Evolutionary conservation across 2,888 invertebrate genomes (phyloP).

Genomic region (Ormyrus rosae): DNA sequence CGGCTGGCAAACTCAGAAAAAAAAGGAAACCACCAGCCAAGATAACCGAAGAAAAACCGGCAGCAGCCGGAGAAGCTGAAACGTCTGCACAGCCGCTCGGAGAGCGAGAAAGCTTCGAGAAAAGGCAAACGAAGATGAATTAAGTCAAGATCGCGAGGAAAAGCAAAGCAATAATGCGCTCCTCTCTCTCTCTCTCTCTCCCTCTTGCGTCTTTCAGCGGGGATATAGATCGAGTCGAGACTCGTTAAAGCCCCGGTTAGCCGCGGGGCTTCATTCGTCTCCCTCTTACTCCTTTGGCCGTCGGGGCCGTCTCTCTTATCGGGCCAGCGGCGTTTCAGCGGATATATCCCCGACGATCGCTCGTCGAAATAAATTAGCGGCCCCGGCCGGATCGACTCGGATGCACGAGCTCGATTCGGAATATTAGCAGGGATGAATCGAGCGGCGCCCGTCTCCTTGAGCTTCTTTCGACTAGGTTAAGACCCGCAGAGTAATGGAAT

Average conservation of each 20-base stretch:
- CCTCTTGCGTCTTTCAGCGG: neutral
- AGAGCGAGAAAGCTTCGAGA: neutral
- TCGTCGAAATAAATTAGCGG: slow-evolving; percentile 41
- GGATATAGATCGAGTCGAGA: slow-evolving; percentile 3
- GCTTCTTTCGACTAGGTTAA: neutral
- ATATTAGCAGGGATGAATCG: slow-evolving; percentile 35
- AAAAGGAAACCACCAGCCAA: neutral
- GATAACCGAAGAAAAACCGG: neutral
- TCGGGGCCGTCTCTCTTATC: slow-evolving; percentile 27
- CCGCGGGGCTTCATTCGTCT: slow-evolving; percentile 18
- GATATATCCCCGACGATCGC: neutral
- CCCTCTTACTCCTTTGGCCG: neutral
- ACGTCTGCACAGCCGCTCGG: neutral
- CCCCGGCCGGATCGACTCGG: slow-evolving; percentile 1
- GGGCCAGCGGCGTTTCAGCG: neutral
- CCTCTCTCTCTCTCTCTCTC: neutral
- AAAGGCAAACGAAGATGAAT: slow-evolving; percentile 47
- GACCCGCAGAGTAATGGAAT: neutral
- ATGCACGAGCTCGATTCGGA: slow-evolving; percentile 5
- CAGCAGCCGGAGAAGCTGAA: neutral
- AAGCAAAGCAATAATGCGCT: slow-evolving; percentile 34
- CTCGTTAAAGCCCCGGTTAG: slow-evolving; percentile 11
- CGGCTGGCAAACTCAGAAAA: neutral
- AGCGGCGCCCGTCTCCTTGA: neutral
- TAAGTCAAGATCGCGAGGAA: slow-evolving; percentile 14